A percentile compares a stretch with the other conserved stretches of the same genome.
Conservation (phyloP, 2,797 vertebrate genomes). For the Varecia variegata region DNA sequence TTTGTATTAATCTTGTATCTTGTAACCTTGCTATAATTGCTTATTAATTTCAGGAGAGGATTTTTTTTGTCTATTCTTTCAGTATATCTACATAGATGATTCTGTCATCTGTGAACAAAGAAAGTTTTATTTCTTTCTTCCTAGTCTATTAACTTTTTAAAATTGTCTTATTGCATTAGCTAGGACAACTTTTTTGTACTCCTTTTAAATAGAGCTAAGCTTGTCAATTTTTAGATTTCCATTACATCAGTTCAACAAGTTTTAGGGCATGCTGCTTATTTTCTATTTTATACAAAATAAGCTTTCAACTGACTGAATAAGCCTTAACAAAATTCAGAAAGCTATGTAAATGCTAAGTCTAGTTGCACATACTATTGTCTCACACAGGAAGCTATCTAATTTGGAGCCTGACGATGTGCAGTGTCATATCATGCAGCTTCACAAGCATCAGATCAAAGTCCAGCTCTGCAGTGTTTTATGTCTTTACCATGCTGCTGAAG, state of each 20-base stretch:
- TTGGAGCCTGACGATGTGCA: neutral
- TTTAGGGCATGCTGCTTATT: neutral
- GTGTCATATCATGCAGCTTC: fast-evolving
- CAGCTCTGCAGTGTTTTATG: neutral
- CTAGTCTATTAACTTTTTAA: neutral
- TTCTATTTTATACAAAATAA: neutral
- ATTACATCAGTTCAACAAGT: neutral
- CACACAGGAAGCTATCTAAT: too few relatives aligned
- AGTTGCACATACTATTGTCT: neutral
- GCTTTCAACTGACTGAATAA: neutral
- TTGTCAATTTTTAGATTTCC: neutral
- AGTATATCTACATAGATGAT: neutral
- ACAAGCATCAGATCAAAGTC: neutral
- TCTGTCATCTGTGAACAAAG: neutral
- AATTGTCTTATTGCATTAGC: neutral
- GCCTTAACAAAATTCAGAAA: neutral
- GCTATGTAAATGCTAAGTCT: neutral
- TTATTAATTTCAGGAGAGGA: neutral
- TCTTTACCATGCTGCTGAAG: neutral
- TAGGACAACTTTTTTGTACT: neutral
- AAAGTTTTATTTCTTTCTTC: neutral
- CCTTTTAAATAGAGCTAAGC: neutral
- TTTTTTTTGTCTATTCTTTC: neutral
- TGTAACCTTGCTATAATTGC: neutral
- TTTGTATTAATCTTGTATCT: neutral